Evolutionary conservation across 1,140 invertebrate species (phyloP).

Genomic region (Plectrocnemia conspersa): DNA sequence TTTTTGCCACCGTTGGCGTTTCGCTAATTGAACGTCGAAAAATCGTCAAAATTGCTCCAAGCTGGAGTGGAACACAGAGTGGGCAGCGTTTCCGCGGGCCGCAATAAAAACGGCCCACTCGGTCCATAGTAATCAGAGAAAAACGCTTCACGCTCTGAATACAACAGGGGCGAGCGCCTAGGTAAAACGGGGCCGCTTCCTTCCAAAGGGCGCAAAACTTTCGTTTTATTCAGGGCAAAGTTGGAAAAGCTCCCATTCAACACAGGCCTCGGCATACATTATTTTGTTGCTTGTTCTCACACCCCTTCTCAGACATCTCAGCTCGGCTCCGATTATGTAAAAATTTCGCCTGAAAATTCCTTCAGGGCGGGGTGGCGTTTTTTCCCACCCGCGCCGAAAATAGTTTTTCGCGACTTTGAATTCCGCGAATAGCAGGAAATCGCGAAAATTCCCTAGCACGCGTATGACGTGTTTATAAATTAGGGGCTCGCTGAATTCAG

Average conservation of each 20-base stretch:
- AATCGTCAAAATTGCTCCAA: no score
- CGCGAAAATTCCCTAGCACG: no score
- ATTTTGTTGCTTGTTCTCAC: conserved; percentile 14
- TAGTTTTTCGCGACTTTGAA: no score
- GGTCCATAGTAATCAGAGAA: conserved; percentile 8
- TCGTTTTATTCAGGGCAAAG: conserved; percentile 19
- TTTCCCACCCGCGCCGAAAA: no score
- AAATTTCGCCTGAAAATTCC: conserved; percentile 9
- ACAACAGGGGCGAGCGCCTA: neutral
- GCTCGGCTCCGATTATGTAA: conserved; percentile 10
- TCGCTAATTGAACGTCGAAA: no score
- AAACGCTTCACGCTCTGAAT: conserved; percentile 20
- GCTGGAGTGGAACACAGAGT: no score
- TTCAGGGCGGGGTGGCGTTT: neutral
- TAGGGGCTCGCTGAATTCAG: no score
- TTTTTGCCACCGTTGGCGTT: no score
- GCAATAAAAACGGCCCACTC: neutral
- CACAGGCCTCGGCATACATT: conserved; percentile 17
- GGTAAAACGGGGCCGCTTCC: neutral
- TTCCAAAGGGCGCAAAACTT: conserved; percentile 15
- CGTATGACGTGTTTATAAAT: no score
- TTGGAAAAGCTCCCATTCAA: conserved; percentile 11
- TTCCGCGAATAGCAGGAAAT: no score
- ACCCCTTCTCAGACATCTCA: neutral
- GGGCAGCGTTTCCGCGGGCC: neutral